phyloP scores from a whole-genome alignment of 1,140 invertebrate species.

The Andricus grossulariae region DNA sequence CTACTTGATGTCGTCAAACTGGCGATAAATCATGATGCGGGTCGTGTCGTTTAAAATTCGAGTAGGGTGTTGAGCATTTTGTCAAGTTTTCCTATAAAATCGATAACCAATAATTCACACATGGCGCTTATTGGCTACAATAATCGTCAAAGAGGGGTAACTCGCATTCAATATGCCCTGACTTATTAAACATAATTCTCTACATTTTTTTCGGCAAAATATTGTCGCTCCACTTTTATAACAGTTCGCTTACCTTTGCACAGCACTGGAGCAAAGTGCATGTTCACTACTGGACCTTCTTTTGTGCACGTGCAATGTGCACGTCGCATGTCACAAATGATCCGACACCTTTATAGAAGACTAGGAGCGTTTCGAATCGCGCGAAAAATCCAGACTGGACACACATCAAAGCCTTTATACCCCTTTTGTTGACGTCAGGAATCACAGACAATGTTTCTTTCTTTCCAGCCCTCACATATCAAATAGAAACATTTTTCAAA shows the following conservation, averaged over 20 bases:
- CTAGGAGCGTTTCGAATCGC: conserved; percentile 10
- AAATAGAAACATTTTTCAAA: not conserved
- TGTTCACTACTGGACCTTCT: not conserved
- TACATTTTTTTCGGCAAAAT: conserved; percentile 14
- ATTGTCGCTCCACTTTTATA: not conserved
- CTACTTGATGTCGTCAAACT: conserved; percentile 20
- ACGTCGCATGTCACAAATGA: conserved; percentile 21
- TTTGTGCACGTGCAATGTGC: conserved; percentile 8
- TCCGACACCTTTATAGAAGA: conserved; percentile 3
- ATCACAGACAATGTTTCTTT: conserved; percentile 5
- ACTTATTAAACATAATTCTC: not conserved
- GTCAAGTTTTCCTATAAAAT: conserved; percentile 40
- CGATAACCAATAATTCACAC: conserved; percentile 59
- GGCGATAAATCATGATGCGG: conserved; percentile 21
- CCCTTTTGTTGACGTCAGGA: not conserved
- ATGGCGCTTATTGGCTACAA: conserved; percentile 54
- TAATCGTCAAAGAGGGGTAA: conserved; percentile 33
- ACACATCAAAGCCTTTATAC: conserved; percentile 8
- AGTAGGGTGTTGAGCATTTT: conserved; percentile 25
- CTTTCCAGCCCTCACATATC: not conserved
- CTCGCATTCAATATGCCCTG: not conserved
- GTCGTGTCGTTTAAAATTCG: conserved; percentile 3
- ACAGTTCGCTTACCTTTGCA: not conserved
- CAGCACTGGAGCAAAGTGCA: not conserved
- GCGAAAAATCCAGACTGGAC: not conserved